These are phyloP conservation scores for Lota lota DNA, from an alignment of 2,113 vertebrate species.

Conservation along the genomic window DNA sequence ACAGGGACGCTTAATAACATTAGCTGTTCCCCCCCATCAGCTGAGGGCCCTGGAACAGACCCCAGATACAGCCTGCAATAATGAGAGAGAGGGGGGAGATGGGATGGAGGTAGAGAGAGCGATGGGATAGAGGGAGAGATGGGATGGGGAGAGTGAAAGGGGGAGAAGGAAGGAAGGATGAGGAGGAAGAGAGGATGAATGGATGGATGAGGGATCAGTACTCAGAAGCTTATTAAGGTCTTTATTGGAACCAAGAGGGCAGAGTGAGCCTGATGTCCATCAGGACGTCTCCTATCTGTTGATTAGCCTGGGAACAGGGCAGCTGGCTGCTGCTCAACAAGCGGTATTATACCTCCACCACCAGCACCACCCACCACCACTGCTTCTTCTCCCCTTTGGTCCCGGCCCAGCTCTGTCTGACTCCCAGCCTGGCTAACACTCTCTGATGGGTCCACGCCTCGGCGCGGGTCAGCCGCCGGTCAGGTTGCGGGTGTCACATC, in stretches of 20 bases:
- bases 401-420: slow-evolving; percentile 31
- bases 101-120: slow-evolving; percentile 26
- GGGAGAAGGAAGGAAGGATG: slow-evolving; percentile 17
- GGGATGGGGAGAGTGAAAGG: too few relatives aligned
- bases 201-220: slow-evolving; percentile 2
- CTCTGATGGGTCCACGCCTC: slow-evolving; percentile 38
- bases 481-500: slow-evolving; percentile 19
- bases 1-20: slow-evolving; percentile 52
- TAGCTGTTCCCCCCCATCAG: slow-evolving; percentile 53
- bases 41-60: slow-evolving; percentile 45
- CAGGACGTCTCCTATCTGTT: slow-evolving; percentile 35
- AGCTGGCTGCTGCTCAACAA: slow-evolving; percentile 60
- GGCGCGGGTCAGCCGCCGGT: slow-evolving; percentile 29
- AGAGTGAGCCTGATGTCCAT: slow-evolving; percentile 17
- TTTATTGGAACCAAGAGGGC: slow-evolving; percentile 17
- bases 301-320: slow-evolving; percentile 65
- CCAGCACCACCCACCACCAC: not conserved
- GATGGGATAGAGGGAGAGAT: slow-evolving; percentile 24
- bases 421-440: slow-evolving; percentile 45
- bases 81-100: not conserved
- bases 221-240: slow-evolving; percentile 10
- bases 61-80: slow-evolving; percentile 25
- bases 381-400: slow-evolving; percentile 41
- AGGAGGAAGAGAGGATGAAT: slow-evolving; percentile 18
- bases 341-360: slow-evolving; percentile 49